Evolutionary conservation across 2,888 invertebrate species (phyloP), one percentile per base, ranked within the genome.

Genomic region (Dryococelus australis): DNA sequence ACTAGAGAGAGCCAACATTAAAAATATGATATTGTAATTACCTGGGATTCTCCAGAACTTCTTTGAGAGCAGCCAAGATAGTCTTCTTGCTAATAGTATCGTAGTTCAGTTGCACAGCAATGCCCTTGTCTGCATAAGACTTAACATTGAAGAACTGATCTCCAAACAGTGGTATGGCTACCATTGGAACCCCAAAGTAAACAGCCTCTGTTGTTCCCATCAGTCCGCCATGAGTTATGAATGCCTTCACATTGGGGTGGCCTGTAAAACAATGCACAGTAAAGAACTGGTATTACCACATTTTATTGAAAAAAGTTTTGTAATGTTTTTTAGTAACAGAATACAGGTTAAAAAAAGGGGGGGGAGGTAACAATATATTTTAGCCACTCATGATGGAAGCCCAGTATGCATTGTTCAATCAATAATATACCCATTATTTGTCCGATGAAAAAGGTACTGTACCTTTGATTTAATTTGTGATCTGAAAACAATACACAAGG

Each of bases 161-260:
- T 4, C 95, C 96, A 90, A 94, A 96, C 92, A 96, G 94, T 0
- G 96, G 96, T 51, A 96, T 93, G 0, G 94, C 92, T 12, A 96
- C 91, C 87, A 95, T 93, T 0, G 96, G 96, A 24, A 95, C 94
- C 8, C 95, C 96, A 89, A 94, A 94, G 89, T 94, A 94, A 2
- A 94, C 94, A 0, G 95, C 94, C 91, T 96, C 97, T 0, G 95
- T 94, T 43, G 95, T 91, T 87, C 96, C 96, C 90, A 96, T 93
- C 90, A 96, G 94, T 0, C 97, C 97, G 0, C 95, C 96, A 91
- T 97, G 97, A 0, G 95, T 95, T 89, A 97, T 93, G 90, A 96
- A 96, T 0, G 94, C 95, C 87, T 94, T 92, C 0, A 96, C 94
- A 90, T 96, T 96, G 0, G 95, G 95, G 91, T 97, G 96, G 90